Evolutionary conservation across 1,140 invertebrate species (phyloP).

Genomic region (Dolichoris vasculosae): DNA sequence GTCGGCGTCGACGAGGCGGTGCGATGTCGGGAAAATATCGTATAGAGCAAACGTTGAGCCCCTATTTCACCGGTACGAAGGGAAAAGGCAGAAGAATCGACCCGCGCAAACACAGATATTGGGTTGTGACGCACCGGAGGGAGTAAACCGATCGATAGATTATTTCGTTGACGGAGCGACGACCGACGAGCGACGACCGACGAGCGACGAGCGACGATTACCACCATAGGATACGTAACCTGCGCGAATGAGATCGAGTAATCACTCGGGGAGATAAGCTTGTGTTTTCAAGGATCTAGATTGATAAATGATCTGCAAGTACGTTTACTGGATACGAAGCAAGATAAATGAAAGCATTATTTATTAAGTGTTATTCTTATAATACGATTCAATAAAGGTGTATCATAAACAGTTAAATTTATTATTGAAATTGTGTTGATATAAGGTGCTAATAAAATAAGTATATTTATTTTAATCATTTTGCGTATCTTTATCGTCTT

Average conservation of each 20-base stretch:
- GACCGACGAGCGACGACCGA: not conserved
- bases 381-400: not conserved
- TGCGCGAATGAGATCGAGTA: not conserved
- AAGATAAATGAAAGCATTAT: not conserved
- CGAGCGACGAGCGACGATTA: not conserved
- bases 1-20: not conserved
- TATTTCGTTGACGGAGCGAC: not conserved
- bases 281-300: not conserved
- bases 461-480: too few relatives aligned
- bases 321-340: not conserved
- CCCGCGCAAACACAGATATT: slow-evolving; percentile 24
- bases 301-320: not conserved
- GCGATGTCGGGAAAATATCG: not conserved
- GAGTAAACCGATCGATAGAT: slow-evolving; percentile 38
- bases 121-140: slow-evolving; percentile 14
- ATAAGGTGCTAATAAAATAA: not conserved
- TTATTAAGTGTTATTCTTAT: not conserved
- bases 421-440: not conserved
- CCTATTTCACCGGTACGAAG: not conserved
- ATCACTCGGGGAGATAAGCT: not conserved
- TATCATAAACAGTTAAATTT: not conserved
- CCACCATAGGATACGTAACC: not conserved
- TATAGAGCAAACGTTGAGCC: not conserved
- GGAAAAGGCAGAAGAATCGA: not conserved
- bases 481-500: too few relatives aligned